Base-by-base conservation (phyloP, 2,113 vertebrate species). In the Otus sunia region DNA sequence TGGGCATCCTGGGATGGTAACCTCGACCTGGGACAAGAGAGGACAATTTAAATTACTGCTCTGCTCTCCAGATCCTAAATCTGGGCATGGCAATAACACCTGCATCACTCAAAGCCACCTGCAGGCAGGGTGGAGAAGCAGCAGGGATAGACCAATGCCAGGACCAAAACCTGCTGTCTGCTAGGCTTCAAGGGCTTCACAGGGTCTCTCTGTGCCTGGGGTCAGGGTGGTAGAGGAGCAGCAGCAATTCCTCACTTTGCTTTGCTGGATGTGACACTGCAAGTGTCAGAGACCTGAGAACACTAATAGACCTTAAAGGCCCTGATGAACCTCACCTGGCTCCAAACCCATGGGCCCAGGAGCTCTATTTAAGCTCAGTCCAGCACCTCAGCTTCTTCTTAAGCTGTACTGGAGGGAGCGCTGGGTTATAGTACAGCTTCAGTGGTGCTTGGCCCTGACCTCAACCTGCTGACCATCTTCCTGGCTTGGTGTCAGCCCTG, bases 151-250 rank as follows among this genome's bases (percentile, higher is more conserved):
- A 77, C 2, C 34, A 9, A 3, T 2, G 18, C 36, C 52, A 53
- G 88, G 26, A 41, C 20, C 14, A 76, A 74, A 17, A 14, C 32
- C 59, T 43, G 39, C 45, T 47, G 10, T 26, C n/a, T 75, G 67
- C 18, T 18, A 15, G 7, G 30, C 36, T 60, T 52, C 37, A 68
- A 68, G 11, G 23, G 23, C 20, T 60, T 59, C 27, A 3, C 0
- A 1, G 27, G 12, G 15, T 53, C 63, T 43, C 1, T 0, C 29
- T 17, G 32, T 49, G 18, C 34, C 50, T 58, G 34, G 14, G 6
- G 13, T 34, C 63, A 39, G 19, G 30, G 7, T 49, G 52, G 14
- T 29, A 69, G 52, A 62, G 43, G 15, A 43, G 10, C 5, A 15
- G 16, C 21, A 17, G 17, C 9, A 47, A 29, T 29, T 2, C 15